phyloP scores from a whole-genome alignment of 1,140 invertebrate species.

The Drosophila triauraria region DNA sequence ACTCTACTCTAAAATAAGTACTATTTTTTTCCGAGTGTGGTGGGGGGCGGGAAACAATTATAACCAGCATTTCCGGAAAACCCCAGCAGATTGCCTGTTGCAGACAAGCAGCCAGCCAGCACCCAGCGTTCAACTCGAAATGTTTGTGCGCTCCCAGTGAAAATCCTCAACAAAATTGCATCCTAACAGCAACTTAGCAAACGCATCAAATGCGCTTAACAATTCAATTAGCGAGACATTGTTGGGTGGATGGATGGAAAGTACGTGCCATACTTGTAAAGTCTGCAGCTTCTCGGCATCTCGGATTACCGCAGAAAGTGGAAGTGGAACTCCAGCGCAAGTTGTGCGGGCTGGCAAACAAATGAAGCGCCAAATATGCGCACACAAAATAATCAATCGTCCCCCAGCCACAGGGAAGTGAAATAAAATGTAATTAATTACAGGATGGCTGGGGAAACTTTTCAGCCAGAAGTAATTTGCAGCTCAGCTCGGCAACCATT shows the following conservation, averaged over 20 bases:
- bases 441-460: conserved; percentile 33
- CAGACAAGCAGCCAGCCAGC: conserved; percentile 33
- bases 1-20: no score
- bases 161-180: conserved; percentile 58
- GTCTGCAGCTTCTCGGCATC: conserved; percentile 4
- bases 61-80: conserved; percentile 59
- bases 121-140: conserved; percentile 15
- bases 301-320: conserved; percentile 11
- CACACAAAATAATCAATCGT: conserved; percentile 66
- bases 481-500: conserved; percentile 45
- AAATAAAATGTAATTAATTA: conserved; percentile 78
- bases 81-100: conserved; percentile 60
- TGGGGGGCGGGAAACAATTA: conserved; percentile 58
- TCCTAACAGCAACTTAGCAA: conserved; percentile 63
- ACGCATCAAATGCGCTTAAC: conserved; percentile 70
- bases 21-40: not conserved
- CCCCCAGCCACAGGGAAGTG: conserved; percentile 38
- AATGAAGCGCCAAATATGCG: conserved; percentile 56
- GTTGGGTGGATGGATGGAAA: conserved; percentile 15
- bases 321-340: conserved; percentile 26
- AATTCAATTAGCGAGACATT: conserved; percentile 69
- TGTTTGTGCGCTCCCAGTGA: conserved; percentile 32
- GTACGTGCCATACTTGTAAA: conserved; percentile 29
- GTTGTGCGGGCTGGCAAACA: conserved; percentile 32
- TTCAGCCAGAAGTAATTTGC: conserved; percentile 31